Percentiles rank a stretch among this genome's conserved stretches.
phyloP scores from a whole-genome alignment of 2,797 vertebrate species.

The Eidolon dupreanum region DNA sequence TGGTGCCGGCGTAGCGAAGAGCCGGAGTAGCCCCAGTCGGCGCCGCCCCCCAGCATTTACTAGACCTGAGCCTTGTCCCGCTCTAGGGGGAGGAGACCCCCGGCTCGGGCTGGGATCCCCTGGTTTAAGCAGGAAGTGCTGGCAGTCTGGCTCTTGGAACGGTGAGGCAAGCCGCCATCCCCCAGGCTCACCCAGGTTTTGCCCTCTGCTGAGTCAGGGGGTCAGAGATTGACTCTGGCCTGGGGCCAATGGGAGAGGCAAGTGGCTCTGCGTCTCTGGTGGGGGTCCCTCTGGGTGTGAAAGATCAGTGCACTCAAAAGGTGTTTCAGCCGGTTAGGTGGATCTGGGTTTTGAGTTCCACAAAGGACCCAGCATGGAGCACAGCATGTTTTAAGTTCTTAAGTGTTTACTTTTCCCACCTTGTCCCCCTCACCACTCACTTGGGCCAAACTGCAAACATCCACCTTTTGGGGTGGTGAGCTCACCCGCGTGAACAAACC shows the following conservation, averaged over 20 bases:
- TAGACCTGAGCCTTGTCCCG: background rate
- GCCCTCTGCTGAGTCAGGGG: constrained; percentile 85
- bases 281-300: constrained; percentile 1
- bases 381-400: background rate
- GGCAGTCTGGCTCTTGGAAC: background rate
- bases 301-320: background rate
- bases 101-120: background rate
- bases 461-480: constrained; percentile 39
- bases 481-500: background rate
- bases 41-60: background rate
- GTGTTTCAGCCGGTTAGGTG: background rate
- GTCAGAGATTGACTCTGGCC: constrained; percentile 75
- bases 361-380: background rate
- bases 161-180: background rate
- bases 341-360: background rate
- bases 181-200: constrained; percentile 51
- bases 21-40: background rate
- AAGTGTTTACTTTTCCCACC: constrained; percentile 15
- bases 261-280: constrained; percentile 57
- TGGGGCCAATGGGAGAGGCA: constrained; percentile 68
- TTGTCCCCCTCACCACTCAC: background rate
- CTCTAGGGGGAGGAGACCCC: background rate
- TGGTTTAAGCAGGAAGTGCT: constrained; percentile 21
- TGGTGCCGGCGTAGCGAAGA: background rate
- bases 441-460: constrained; percentile 60